Evolutionary conservation across 2,888 invertebrate species (phyloP), one percentile per base, ranked within the genome.

Genomic region (Smittia aterrima): DNA sequence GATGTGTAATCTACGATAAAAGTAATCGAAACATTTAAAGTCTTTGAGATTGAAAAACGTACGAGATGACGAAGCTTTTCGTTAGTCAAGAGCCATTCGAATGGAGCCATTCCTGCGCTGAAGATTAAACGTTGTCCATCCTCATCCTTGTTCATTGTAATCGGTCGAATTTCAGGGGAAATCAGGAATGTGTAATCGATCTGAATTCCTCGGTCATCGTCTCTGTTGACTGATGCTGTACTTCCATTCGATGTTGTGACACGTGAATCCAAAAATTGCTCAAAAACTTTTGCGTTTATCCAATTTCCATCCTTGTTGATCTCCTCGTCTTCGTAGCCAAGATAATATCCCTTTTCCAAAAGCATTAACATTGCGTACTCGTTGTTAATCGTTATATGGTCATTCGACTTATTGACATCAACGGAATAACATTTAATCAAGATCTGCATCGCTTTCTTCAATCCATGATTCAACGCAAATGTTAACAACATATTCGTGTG

Each of bases 251-350:
- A 11, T 18, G 25, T 71, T 20, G 54, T 71, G 1, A 71, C 71
- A 32, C 71, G 32, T 2, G 53, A 71, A 20, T 71, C 71, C 1
- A 71, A 32, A 71, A 58, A 71, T 11, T 71, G 71, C n/a, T 71
- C 54, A 20, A 71, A 71, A 1, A 71, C n/a, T 22, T 71, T 58
- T 20, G 32, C 71, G 32, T 71, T 58, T 25, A 71, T 38, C 71
- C 71, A 71, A 38, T 71, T 27, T 18, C 38, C 58, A 4, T 71
- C 71, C 11, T 71, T 71, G 1, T 11, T n/a, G 11, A 41, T 40
- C 6, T 67, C 18, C 40, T 71, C 71, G 22, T 71, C 71, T 6
- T 71, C 71, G 53, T 71, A 58, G 1, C 71, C 71, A 20, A 71
- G 18, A n/a, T 71, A 71, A 32, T 58, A 71, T 0, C 71, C 71